Evolutionary conservation across 2,888 invertebrate species (phyloP).

Genomic region (Netelia melanura): DNA sequence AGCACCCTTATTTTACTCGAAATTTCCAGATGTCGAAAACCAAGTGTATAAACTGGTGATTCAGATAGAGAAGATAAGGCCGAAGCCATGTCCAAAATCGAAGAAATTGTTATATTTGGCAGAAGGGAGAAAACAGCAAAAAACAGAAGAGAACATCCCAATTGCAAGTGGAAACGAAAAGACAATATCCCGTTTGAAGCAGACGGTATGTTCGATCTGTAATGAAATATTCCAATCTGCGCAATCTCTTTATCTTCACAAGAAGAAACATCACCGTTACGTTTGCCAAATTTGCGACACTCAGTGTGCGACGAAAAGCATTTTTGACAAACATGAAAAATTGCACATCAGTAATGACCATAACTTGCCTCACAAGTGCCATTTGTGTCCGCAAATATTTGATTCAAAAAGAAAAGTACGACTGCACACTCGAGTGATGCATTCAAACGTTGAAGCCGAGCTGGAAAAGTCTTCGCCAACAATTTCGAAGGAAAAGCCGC

Average conservation of each 20-base stretch:
- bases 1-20: slow-evolving; percentile 37
- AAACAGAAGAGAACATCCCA: slow-evolving; percentile 65
- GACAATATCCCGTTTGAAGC: slow-evolving; percentile 62
- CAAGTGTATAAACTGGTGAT: slow-evolving; percentile 77
- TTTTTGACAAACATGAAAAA: slow-evolving; percentile 74
- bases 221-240: slow-evolving; percentile 70
- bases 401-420: slow-evolving; percentile 74
- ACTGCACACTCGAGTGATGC: slow-evolving; percentile 48
- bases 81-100: slow-evolving; percentile 76
- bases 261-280: slow-evolving; percentile 78
- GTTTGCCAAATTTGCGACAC: slow-evolving; percentile 78
- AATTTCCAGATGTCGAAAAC: slow-evolving; percentile 40
- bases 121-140: slow-evolving; percentile 47
- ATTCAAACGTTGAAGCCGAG: slow-evolving; percentile 24
- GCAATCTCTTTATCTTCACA: slow-evolving; percentile 73
- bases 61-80: slow-evolving; percentile 79
- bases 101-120: slow-evolving; percentile 63
- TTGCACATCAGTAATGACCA: slow-evolving; percentile 77
- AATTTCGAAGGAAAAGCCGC: background rate
- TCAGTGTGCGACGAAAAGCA: slow-evolving; percentile 71
- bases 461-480: slow-evolving; percentile 17
- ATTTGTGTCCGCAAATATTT: slow-evolving; percentile 76
- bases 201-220: slow-evolving; percentile 74
- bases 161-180: background rate
- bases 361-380: slow-evolving; percentile 77